These are phyloP conservation scores for Rafetus swinhoei DNA, from an alignment of 2,113 vertebrate genomes.

Conservation along the genomic window DNA sequence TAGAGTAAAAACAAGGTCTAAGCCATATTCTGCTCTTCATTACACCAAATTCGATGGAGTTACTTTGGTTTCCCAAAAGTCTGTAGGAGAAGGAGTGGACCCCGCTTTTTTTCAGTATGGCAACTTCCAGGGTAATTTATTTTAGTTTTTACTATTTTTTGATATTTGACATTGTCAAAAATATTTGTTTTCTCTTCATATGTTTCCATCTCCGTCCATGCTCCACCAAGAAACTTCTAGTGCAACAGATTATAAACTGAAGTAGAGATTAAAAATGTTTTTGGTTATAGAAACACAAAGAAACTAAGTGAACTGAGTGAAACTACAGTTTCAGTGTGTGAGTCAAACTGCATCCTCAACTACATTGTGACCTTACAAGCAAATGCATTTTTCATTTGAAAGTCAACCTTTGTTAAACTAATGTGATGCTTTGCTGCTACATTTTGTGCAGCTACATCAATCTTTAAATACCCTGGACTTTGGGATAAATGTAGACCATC, in stretches of 20 bases:
- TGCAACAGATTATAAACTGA: neutral
- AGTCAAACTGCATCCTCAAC: neutral
- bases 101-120: neutral
- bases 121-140: neutral
- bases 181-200: neutral
- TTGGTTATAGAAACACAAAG: accelerated
- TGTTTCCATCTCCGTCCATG: neutral
- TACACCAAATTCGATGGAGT: too few relatives aligned
- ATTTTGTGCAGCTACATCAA: neutral
- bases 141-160: neutral
- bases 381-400: neutral
- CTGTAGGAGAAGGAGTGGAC: neutral
- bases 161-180: neutral
- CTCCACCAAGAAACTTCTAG: neutral
- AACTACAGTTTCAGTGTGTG: accelerated
- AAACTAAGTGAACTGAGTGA: neutral
- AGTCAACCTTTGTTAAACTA: neutral
- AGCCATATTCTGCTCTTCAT: neutral
- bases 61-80: neutral
- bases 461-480: conserved; percentile 11
- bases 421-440: neutral
- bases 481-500: neutral
- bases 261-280: neutral
- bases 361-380: neutral
- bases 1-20: neutral